Evolutionary conservation across 1,140 invertebrate genomes (phyloP).

Genomic region (Brachionus manjavacas): DNA sequence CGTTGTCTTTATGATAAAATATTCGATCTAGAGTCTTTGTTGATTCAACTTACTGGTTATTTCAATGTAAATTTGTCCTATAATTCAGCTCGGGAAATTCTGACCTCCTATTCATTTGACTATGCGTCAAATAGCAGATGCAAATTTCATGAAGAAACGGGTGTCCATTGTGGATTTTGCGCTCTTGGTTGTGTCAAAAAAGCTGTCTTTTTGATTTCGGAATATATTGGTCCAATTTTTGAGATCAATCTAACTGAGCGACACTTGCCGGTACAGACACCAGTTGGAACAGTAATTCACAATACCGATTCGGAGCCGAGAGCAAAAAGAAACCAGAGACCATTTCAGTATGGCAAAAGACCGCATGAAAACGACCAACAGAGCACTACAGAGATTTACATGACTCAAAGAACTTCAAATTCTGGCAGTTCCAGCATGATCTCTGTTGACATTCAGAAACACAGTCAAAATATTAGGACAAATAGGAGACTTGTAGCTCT

Average conservation of each 20-base stretch:
- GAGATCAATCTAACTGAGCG: background rate
- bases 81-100: background rate
- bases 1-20: background rate
- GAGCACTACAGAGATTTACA: background rate
- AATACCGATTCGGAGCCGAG: background rate
- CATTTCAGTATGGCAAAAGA: background rate
- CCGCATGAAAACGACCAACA: background rate
- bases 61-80: background rate
- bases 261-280: background rate
- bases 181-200: constrained; percentile 7
- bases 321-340: background rate
- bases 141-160: constrained; percentile 8
- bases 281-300: background rate
- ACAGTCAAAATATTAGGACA: background rate
- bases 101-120: constrained; percentile 6
- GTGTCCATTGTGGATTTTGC: background rate
- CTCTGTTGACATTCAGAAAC: background rate
- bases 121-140: constrained; percentile 23
- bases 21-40: constrained; percentile 16
- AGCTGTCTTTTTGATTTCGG: background rate
- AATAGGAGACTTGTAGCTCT: background rate
- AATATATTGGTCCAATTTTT: background rate
- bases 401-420: background rate
- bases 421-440: background rate
- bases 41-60: background rate